Percentiles rank a stretch among this genome's conserved stretches.
Conservation (phyloP, 2,113 vertebrate genomes). For the Uropsilus gracilis region DNA sequence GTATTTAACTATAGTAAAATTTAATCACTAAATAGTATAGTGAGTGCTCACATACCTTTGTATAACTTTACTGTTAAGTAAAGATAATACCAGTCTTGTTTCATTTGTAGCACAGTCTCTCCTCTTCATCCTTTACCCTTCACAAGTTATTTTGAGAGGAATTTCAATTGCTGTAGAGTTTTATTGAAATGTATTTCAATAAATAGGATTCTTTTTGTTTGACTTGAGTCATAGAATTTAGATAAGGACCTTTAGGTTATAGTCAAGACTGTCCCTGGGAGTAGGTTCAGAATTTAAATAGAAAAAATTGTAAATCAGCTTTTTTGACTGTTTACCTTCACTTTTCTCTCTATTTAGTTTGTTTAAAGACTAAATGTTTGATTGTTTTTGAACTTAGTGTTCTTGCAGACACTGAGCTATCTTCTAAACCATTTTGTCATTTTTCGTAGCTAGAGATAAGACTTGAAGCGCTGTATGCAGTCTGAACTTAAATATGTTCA, state of each 20-base stretch:
- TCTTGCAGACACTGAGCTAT: not conserved
- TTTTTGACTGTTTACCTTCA: not conserved
- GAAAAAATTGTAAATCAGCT: not conserved
- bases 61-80: not conserved
- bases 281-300: not conserved
- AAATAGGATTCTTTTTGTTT: too few relatives aligned
- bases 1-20: slow-evolving; percentile 11
- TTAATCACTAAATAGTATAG: not conserved
- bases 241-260: not conserved
- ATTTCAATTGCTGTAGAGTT: not conserved
- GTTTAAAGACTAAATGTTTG: not conserved
- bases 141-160: not conserved
- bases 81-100: not conserved
- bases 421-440: not conserved
- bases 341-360: not conserved
- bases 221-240: not conserved
- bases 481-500: not conserved
- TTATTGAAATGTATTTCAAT: not conserved
- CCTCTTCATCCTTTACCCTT: not conserved
- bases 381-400: not conserved
- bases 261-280: not conserved
- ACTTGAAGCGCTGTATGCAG: not conserved
- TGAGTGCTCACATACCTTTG: not conserved
- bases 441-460: not conserved
- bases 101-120: not conserved